phyloP scores from a whole-genome alignment of 2,113 vertebrate genomes.

The Paralichthys olivaceus region DNA sequence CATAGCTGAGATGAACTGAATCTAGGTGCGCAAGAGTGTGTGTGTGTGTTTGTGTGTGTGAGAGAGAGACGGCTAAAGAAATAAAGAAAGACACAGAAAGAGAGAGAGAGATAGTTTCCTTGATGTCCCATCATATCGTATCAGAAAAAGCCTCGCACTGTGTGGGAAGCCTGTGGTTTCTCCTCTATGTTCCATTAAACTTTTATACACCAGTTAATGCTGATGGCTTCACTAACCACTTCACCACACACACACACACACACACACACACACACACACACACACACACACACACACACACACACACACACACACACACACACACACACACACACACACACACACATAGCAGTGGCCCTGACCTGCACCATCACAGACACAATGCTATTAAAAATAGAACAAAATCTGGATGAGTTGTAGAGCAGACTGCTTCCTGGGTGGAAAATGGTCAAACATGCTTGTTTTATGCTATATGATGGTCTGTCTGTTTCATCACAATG shows the following conservation, averaged over 20 bases:
- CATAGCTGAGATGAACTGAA: slow-evolving; percentile 69
- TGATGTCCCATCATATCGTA: slow-evolving; percentile 70
- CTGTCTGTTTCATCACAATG: slow-evolving; percentile 53
- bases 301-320: slow-evolving; percentile 11
- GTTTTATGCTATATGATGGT: slow-evolving; percentile 66
- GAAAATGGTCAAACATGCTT: slow-evolving; percentile 61
- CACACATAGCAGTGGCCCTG: slow-evolving; percentile 50
- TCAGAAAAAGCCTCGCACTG: slow-evolving; percentile 52
- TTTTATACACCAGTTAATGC: slow-evolving; percentile 81
- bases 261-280: slow-evolving; percentile 20
- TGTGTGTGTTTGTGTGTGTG: slow-evolving; percentile 28
- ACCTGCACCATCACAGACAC: slow-evolving; percentile 70
- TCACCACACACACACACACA: slow-evolving; percentile 44
- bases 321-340: slow-evolving; percentile 47
- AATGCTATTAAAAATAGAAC: slow-evolving; percentile 78
- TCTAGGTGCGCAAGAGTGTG: slow-evolving; percentile 54
- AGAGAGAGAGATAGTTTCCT: slow-evolving; percentile 32
- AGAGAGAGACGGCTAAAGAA: neutral
- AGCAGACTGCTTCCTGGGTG: slow-evolving; percentile 58
- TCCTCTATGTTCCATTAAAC: slow-evolving; percentile 79
- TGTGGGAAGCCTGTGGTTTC: slow-evolving; percentile 69
- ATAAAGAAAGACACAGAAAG: slow-evolving; percentile 1
- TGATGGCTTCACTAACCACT: slow-evolving; percentile 77
- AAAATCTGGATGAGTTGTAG: slow-evolving; percentile 60
- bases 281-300: slow-evolving; percentile 44